phyloP scores from a whole-genome alignment of 2,888 invertebrate genomes.

The Rotaria magnacalcarata region DNA sequence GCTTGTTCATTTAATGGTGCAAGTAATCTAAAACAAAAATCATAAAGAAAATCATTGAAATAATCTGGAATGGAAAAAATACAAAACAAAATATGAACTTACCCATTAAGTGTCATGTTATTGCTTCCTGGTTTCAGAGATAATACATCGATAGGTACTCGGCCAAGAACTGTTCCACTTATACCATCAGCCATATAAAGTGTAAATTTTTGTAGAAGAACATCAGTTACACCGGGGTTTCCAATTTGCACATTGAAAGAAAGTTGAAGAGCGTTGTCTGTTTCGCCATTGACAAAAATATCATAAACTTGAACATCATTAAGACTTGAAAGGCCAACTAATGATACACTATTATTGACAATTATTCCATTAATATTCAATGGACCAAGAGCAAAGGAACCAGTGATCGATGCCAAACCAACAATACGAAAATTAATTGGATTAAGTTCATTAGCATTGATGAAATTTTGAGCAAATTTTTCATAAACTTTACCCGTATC shows the following conservation, averaged over 20 bases:
- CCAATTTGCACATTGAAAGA: neutral
- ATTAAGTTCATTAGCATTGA: neutral
- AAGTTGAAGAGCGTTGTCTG: neutral
- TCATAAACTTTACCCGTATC: slow-evolving; percentile 12
- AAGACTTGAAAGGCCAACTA: neutral
- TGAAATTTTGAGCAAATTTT: neutral
- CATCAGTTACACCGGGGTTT: neutral
- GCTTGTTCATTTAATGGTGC: neutral
- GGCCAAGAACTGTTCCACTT: neutral
- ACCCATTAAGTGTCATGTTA: neutral
- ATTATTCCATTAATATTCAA: neutral
- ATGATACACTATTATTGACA: neutral
- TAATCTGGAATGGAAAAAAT: neutral
- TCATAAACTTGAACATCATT: neutral
- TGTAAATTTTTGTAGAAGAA: neutral
- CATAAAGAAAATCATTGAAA: neutral
- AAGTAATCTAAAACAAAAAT: neutral
- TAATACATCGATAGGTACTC: neutral
- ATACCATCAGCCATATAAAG: neutral
- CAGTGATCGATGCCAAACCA: neutral
- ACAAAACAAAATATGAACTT: neutral
- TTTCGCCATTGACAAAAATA: neutral
- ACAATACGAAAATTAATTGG: neutral
- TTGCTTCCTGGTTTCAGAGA: neutral
- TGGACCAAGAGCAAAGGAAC: slow-evolving; percentile 28